These are phyloP conservation scores for Eubucco bourcierii DNA, from an alignment of 2,113 vertebrate species.

Conservation along the genomic window DNA sequence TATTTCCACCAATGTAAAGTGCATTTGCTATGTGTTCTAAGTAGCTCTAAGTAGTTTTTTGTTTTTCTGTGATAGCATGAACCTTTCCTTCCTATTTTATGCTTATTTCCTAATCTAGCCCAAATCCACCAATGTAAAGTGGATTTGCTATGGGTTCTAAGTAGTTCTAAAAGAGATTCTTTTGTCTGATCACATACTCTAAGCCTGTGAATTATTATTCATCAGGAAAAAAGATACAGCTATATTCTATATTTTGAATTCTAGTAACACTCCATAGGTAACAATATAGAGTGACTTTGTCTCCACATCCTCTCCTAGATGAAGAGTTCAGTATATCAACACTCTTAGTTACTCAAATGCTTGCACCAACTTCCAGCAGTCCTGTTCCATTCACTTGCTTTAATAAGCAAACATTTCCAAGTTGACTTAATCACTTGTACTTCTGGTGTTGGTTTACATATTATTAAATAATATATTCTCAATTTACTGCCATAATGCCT, in stretches of 20 bases:
- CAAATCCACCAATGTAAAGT: background rate
- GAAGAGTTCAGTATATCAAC: background rate
- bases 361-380: background rate
- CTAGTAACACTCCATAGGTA: background rate
- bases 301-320: background rate
- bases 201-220: background rate
- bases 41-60: background rate
- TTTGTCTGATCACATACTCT: background rate
- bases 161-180: background rate
- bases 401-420: background rate
- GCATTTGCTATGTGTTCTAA: background rate
- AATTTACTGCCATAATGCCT: background rate
- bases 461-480: background rate
- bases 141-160: too few relatives aligned
- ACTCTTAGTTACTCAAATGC: background rate
- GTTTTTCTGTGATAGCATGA: too few relatives aligned
- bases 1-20: too few relatives aligned
- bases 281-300: background rate
- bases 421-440: background rate
- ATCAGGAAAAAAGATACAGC: background rate
- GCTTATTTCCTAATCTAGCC: background rate
- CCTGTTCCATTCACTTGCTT: background rate
- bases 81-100: too few relatives aligned
- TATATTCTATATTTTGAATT: background rate
- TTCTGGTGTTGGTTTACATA: background rate